A percentile compares a stretch with the other conserved stretches of the same genome.
These are phyloP conservation scores for Leucophenga varia DNA, from an alignment of 1,140 invertebrate species.

Conservation along the genomic window DNA sequence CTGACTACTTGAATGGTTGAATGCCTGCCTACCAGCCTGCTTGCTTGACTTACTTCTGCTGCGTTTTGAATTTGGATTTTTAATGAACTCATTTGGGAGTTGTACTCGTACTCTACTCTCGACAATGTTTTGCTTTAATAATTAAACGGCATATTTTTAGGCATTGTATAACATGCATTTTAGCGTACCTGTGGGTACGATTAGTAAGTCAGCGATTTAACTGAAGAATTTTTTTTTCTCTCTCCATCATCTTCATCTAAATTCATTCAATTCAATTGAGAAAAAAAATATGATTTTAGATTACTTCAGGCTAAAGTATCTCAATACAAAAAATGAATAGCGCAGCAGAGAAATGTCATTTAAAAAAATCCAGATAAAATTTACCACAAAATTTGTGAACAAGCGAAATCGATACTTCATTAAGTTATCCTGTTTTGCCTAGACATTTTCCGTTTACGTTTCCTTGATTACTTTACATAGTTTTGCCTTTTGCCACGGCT, in stretches of 20 bases:
- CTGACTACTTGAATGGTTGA: constrained; percentile 6
- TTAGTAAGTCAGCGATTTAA: neutral
- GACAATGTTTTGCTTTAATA: constrained; percentile 39
- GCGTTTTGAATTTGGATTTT: no score
- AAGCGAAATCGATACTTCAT: constrained; percentile 53
- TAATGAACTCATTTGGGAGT: constrained; percentile 51
- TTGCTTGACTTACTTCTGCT: constrained; percentile 3
- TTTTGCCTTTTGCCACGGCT: constrained; percentile 22
- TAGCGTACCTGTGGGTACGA: constrained; percentile 1
- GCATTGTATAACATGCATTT: no score
- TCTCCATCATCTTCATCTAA: no score
- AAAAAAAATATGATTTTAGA: no score
- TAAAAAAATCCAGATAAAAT: constrained; percentile 34
- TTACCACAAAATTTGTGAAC: neutral
- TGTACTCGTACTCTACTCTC: constrained; percentile 35
- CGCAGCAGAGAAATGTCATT: constrained; percentile 35
- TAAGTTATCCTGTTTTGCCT: constrained; percentile 55
- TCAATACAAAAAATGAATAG: no score
- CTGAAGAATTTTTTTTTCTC: no score
- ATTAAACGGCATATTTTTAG: constrained; percentile 27
- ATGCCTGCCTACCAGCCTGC: neutral
- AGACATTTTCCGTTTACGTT: constrained; percentile 55
- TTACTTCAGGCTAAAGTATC: no score
- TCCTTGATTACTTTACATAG: constrained; percentile 55
- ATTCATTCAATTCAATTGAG: no score